Evolutionary conservation across 2,113 vertebrate genomes (phyloP), one percentile per base, ranked within the genome.

Genomic region (Jacana jacana): DNA sequence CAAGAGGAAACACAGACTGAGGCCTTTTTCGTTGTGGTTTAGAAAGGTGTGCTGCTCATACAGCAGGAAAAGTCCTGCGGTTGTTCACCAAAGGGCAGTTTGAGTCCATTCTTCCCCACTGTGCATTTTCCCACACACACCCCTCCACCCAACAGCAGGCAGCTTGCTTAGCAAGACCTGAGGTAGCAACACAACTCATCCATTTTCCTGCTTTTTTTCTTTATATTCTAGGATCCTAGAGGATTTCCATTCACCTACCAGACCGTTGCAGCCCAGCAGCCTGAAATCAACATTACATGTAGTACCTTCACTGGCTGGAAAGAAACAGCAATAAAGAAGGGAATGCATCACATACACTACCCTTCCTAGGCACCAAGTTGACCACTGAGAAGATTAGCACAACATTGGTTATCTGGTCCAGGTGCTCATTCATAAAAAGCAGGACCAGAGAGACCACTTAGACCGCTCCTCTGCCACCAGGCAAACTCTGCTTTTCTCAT

Each of bases 341-440:
- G 72, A 76, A 85, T 24, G 33, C 1, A 1, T 37, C 25, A 39
- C 46, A 18, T 22, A n/a, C 7, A 5, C n/a, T 81, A 44, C 46
- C 13, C 7, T 57, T 2, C 44, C 37, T 83, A 61, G 35, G 44
- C 2, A 2, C 33, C 0, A 1, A 46, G 17, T 0, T 70, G 6
- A 27, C 88, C 1, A 0, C 25, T 82, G 58, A 35, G 61, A 69
- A 7, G 1, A 17, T 11, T 60, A 57, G 30, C 1, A 0, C 13
- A 6, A 7, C 25, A 7, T 44, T 70, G 72, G 8, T 28, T 73
- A 22, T 48, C 60, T 1, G 1, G 11, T 73, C 58, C 54, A 58
- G 49, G 48, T 1, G 0, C 27, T 79, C 65, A 30, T 27, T 75
- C 52, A 33, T 30, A 54, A 79, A 37, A 72, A 65, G 10, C 5